phyloP scores from a whole-genome alignment of 2,113 vertebrate genomes.

The Strix uralensis region DNA sequence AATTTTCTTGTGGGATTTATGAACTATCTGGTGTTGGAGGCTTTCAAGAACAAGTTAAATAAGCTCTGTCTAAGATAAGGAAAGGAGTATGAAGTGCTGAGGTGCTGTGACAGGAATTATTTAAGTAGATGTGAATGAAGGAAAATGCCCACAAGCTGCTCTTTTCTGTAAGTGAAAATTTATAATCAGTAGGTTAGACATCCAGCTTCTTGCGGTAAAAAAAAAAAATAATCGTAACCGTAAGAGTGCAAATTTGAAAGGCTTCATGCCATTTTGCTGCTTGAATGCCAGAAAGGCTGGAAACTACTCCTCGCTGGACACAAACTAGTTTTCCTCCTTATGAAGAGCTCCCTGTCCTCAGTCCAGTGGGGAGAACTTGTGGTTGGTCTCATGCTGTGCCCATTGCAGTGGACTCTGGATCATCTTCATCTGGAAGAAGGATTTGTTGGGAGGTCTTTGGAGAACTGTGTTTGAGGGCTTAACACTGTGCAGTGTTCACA shows the following conservation, averaged over 20 bases:
- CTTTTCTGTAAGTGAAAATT: not conserved
- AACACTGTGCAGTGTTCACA: not conserved
- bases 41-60: constrained; percentile 2
- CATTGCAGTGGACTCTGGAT: not conserved
- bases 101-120: not conserved
- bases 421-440: not conserved
- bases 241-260: not conserved
- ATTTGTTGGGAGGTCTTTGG: not conserved
- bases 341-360: not conserved
- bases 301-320: not conserved
- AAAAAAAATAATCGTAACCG: not conserved
- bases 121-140: not conserved
- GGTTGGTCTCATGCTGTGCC: not conserved
- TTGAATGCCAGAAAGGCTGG: not conserved
- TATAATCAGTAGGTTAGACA: not conserved
- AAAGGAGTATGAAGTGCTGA: not conserved
- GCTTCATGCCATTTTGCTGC: not conserved
- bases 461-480: not conserved
- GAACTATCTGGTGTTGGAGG: not conserved
- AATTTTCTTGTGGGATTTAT: not conserved
- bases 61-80: not conserved
- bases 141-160: not conserved
- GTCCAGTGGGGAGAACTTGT: not conserved
- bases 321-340: not conserved
- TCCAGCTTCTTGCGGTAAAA: not conserved